Evolutionary conservation across 2,113 vertebrate species (phyloP).

Genomic region (Pangasianodon gigas): DNA sequence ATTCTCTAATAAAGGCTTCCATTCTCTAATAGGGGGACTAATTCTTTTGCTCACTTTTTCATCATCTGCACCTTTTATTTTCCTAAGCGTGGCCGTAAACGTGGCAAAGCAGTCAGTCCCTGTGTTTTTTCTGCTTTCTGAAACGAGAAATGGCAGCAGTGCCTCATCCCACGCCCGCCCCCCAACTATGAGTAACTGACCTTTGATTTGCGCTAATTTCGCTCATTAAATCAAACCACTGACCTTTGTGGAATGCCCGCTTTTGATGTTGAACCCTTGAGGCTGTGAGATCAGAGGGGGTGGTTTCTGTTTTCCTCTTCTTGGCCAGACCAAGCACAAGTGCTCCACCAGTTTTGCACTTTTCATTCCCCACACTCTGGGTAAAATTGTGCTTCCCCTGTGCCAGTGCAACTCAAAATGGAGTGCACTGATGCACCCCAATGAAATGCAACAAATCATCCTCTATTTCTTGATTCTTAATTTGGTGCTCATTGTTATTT

Average conservation of each 20-base stretch:
- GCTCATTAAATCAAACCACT: slow-evolving; percentile 59
- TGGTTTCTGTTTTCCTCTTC: slow-evolving; percentile 42
- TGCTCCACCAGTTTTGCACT: slow-evolving; percentile 17
- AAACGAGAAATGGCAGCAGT: slow-evolving; percentile 42
- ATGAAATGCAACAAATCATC: not conserved
- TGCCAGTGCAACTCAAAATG: not conserved
- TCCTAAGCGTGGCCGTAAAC: not conserved
- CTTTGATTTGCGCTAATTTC: slow-evolving; percentile 62
- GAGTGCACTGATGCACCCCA: not conserved
- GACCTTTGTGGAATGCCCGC: slow-evolving; percentile 57
- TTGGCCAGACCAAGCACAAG: slow-evolving; percentile 27
- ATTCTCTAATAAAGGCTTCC: slow-evolving; percentile 20
- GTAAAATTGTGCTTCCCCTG: not conserved
- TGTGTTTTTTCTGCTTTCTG: slow-evolving; percentile 39
- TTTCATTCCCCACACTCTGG: not conserved
- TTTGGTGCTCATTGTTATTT: not conserved
- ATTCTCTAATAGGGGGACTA: slow-evolving; percentile 6
- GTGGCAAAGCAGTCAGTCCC: not conserved
- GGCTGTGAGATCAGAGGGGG: slow-evolving; percentile 50
- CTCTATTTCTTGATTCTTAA: not conserved
- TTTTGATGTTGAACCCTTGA: slow-evolving; percentile 60
- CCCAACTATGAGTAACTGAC: slow-evolving; percentile 48
- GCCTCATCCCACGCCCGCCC: slow-evolving; percentile 15
- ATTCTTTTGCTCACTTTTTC: slow-evolving; percentile 22
- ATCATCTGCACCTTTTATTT: slow-evolving; percentile 26